phyloP scores from a whole-genome alignment of 2,113 vertebrate genomes.

The Potamarius usumacintae region DNA sequence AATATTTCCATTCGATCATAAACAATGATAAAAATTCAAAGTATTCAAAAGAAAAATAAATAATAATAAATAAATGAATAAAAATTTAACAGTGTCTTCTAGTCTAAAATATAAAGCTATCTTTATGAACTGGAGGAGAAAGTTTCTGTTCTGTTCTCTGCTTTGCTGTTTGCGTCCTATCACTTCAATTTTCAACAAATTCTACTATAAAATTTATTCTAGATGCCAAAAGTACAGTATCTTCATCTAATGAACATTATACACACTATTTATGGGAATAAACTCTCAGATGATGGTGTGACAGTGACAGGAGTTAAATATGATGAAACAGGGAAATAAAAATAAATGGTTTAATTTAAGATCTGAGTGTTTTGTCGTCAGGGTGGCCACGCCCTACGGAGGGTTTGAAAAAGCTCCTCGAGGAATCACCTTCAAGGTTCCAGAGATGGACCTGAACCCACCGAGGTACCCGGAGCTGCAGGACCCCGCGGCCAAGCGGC shows the following conservation, averaged over 20 bases:
- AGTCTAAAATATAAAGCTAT: not conserved
- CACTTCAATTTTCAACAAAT: not conserved
- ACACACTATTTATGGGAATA: not conserved
- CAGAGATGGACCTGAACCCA: slow-evolving; percentile 84
- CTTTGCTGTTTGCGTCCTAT: not conserved
- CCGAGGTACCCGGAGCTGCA: slow-evolving; percentile 83
- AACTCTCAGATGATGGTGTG: not conserved
- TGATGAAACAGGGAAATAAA: not conserved
- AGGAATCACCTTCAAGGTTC: slow-evolving; percentile 91
- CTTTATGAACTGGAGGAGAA: not conserved
- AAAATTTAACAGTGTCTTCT: not conserved
- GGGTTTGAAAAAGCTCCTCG: slow-evolving; percentile 93
- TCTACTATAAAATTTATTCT: not conserved
- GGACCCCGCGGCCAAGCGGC: slow-evolving; percentile 80
- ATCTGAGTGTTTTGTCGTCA: slow-evolving; percentile 57
- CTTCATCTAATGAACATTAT: not conserved
- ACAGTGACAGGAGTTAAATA: not conserved
- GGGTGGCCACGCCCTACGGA: slow-evolving; percentile 94
- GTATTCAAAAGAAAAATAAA: not conserved
- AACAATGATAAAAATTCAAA: not conserved
- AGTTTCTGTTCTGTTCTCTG: not conserved
- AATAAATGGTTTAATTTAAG: not conserved
- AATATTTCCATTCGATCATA: not conserved
- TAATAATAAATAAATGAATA: not conserved
- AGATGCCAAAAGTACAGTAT: not conserved